These are phyloP conservation scores for Pandion haliaetus DNA, from an alignment of 2,113 vertebrate genomes.

Conservation along the genomic window DNA sequence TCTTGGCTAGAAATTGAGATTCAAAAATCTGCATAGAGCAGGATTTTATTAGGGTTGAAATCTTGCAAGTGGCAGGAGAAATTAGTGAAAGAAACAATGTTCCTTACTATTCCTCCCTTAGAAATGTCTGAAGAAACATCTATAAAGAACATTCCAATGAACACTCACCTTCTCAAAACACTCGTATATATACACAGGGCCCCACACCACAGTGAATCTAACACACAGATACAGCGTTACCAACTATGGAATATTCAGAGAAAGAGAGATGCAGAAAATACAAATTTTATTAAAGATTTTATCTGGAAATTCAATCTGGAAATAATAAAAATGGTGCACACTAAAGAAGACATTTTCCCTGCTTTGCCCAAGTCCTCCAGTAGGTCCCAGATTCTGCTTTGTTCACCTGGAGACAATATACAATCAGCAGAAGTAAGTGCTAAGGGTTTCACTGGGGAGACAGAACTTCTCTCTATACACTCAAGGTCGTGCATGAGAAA, in stretches of 20 bases:
- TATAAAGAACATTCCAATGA: fast-evolving
- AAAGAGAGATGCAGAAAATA: neutral
- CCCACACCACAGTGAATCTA: neutral
- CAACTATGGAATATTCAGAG: fast-evolving
- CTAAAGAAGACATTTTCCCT: fast-evolving
- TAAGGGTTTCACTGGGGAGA: no score
- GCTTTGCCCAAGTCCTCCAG: neutral
- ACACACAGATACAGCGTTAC: neutral
- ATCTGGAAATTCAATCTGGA: neutral
- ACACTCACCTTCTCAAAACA: neutral
- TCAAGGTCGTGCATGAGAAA: neutral
- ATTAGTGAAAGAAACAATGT: neutral
- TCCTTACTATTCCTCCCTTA: neutral
- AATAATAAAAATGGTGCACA: fast-evolving
- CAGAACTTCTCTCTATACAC: fast-evolving
- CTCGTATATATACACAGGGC: fast-evolving
- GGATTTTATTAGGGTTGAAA: neutral
- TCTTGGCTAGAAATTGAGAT: neutral
- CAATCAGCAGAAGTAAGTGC: neutral
- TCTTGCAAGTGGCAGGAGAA: neutral
- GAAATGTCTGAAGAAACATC: neutral
- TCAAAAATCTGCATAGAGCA: neutral
- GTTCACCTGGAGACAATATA: fast-evolving
- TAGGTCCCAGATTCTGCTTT: fast-evolving
- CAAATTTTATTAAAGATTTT: neutral